Base-by-base conservation (phyloP, 2,797 vertebrate genomes). In the Xenopus petersii region DNA sequence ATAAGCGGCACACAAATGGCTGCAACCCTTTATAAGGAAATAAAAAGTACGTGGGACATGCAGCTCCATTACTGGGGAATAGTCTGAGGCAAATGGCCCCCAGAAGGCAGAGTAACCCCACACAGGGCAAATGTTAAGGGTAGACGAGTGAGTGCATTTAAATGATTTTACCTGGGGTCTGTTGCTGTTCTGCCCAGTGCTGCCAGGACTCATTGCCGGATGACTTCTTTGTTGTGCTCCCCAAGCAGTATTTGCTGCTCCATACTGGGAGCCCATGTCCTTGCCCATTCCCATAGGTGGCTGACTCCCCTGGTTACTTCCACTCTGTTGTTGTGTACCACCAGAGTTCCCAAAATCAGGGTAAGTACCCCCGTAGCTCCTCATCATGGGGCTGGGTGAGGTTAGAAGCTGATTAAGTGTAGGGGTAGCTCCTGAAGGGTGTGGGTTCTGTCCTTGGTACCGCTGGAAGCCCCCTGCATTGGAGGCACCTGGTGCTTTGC, bases 401-500 rank as follows among this genome's bases (percentile, higher is more conserved):
- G 95, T 96, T 75, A 97, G 91, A 84, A 97, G 93, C 88, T 97
- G 95, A 90, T 96, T 96, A 81, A 97, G 89, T 80, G 95, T 97
- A 85, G 95, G 95, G 17, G 95, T 97, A 83, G 95, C 92, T 86
- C 95, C 95, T 47, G 94, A 94, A 80, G 94, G 94, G 87, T 95
- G 94, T 87, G 93, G 94, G 87, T 84, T 94, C 81, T 94, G 93
- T 46, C 92, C 94, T 60, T 94, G 89, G 86, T 95, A 95, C 84
- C 94, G 93, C 85, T 95, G 93, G 83, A 96, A 96, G 82, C 94
- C 93, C 68, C 89, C 91, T 55, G 92, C 85, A 86, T 91, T 88
- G 80, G 92, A 83, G 78, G 89, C 84, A 71, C 87, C 87, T 64
- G 91, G 88, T 73, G 92, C 82, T 17, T 92, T 86, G 56, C 89